Percentiles rank a stretch among this genome's conserved stretches.
Evolutionary conservation across 2,113 vertebrate genomes (phyloP).

Genomic region (Oreocharis arfaki): DNA sequence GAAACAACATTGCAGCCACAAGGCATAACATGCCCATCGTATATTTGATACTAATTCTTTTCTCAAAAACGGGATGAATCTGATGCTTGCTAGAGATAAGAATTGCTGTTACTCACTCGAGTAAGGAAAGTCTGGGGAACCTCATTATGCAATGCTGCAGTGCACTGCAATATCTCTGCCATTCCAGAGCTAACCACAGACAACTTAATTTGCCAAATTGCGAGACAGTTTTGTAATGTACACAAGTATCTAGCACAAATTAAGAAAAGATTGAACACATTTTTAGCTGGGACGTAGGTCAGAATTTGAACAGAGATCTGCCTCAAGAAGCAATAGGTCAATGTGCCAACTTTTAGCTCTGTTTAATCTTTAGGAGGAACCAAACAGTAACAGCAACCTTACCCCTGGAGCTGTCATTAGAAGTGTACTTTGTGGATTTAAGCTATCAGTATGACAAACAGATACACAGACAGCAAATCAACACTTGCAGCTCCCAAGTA

Average conservation of each 20-base stretch:
- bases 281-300: conserved; percentile 37
- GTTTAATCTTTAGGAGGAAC: neutral
- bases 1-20: conserved; percentile 56
- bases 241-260: conserved; percentile 32
- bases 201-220: conserved; percentile 44
- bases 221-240: conserved; percentile 49
- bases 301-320: neutral
- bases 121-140: conserved; percentile 22
- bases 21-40: conserved; percentile 47
- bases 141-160: conserved; percentile 46
- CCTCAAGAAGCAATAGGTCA: neutral
- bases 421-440: neutral
- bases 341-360: neutral
- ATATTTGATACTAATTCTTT: conserved; percentile 31
- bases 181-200: conserved; percentile 53
- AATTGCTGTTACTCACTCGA: conserved; percentile 7
- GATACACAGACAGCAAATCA: neutral
- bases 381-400: neutral
- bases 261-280: neutral
- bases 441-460: neutral
- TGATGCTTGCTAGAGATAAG: conserved; percentile 31
- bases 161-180: conserved; percentile 40
- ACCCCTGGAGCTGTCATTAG: neutral
- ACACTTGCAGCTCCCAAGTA: neutral
- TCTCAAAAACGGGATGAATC: neutral